A percentile compares a stretch with the other conserved stretches of the same genome.
phyloP scores from a whole-genome alignment of 2,113 vertebrate genomes.

The Brachypteracias leptosomus region DNA sequence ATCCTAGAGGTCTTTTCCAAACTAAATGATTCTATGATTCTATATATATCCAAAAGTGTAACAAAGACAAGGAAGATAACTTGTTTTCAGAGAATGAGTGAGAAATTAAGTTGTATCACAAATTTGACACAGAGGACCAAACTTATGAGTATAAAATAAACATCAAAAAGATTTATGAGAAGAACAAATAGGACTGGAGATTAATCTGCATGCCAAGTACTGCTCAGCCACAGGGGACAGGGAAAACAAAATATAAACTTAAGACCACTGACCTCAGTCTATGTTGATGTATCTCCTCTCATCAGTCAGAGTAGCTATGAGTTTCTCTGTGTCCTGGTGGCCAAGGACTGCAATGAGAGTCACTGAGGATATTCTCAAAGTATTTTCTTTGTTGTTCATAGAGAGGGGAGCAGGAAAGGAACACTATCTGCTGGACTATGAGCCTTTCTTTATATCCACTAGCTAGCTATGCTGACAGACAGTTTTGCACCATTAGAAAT shows the following conservation, averaged over 20 bases:
- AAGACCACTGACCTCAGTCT: not conserved
- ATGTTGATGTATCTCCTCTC: not conserved
- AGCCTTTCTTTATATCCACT: not conserved
- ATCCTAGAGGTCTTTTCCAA: too few species aligned
- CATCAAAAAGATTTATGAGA: not conserved
- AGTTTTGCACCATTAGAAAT: not conserved
- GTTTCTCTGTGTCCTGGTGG: not conserved
- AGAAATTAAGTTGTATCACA: not conserved
- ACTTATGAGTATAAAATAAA: not conserved
- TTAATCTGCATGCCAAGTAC: not conserved
- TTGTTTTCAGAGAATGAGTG: not conserved
- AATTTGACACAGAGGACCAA: not conserved
- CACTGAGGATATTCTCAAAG: not conserved
- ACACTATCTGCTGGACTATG: not conserved
- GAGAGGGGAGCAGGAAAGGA: not conserved
- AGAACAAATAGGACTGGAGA: not conserved
- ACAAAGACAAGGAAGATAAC: not conserved
- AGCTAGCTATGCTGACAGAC: not conserved
- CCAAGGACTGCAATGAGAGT: not conserved
- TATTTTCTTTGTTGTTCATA: not conserved
- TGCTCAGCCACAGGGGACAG: not conserved
- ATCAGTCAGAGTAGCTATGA: not conserved
- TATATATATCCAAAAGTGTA: not conserved
- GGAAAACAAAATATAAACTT: not conserved
- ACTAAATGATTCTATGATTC: too few species aligned